phyloP scores from a whole-genome alignment of 2,797 vertebrate genomes.

The Acropternis orthonyx region DNA sequence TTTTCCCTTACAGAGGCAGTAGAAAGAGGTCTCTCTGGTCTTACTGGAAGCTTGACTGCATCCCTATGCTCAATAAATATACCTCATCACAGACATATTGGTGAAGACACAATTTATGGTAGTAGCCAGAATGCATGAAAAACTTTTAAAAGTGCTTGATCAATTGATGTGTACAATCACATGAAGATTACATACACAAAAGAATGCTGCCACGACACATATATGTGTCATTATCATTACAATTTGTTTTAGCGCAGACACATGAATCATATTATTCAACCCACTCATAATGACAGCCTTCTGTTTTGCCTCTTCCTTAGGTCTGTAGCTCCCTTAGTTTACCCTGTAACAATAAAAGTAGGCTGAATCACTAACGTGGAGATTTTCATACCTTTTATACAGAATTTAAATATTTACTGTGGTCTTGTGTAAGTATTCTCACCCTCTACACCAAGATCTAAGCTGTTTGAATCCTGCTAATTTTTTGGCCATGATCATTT shows the following conservation, averaged over 20 bases:
- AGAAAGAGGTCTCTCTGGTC: neutral
- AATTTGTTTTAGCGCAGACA: neutral
- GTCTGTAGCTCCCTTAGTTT: neutral
- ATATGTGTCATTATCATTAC: neutral
- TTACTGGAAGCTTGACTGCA: neutral
- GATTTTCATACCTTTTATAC: neutral
- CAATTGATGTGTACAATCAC: neutral
- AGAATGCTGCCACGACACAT: neutral
- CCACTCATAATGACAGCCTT: neutral
- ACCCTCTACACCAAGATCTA: neutral
- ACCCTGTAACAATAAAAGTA: neutral
- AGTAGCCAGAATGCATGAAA: neutral
- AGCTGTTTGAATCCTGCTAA: neutral
- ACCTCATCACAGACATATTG: neutral
- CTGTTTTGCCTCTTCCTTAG: neutral
- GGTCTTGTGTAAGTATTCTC: neutral
- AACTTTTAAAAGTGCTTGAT: neutral
- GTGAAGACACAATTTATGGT: neutral
- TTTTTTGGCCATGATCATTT: neutral
- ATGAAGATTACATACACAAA: neutral
- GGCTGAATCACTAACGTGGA: neutral
- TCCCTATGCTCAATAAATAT: neutral
- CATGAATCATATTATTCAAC: neutral
- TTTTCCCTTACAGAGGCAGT: neutral
- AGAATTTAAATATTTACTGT: neutral